Percentiles rank a stretch among this genome's conserved stretches.
These are phyloP conservation scores for Holothuria scabra DNA, from an alignment of 53 echinoderm and acorn worm genomes.

Conservation along the genomic window DNA sequence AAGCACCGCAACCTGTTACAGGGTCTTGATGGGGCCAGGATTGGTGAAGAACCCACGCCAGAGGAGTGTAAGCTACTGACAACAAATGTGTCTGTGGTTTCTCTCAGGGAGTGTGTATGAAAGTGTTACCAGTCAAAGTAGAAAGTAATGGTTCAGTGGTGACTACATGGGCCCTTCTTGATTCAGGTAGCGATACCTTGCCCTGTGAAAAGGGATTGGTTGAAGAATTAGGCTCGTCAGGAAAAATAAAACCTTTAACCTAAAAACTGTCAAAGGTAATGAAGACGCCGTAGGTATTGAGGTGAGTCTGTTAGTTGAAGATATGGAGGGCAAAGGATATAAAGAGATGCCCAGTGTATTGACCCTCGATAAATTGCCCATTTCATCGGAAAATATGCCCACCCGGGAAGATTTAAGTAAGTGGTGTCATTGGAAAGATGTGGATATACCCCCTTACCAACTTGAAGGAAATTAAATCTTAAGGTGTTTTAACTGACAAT, in stretches of 20 bases:
- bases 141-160: slow-evolving; percentile 8
- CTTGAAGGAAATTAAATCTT: slow-evolving; percentile 1
- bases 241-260: slow-evolving; percentile 21
- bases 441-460: too few species aligned
- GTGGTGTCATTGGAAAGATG: too few species aligned
- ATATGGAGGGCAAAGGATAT: too few species aligned
- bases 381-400: slow-evolving; percentile 41
- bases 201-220: slow-evolving; percentile 53
- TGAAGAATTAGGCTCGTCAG: slow-evolving; percentile 31
- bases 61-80: too few species aligned
- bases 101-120: too few species aligned
- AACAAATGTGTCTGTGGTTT: too few species aligned
- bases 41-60: neutral
- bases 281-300: neutral
- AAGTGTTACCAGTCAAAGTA: slow-evolving; percentile 14
- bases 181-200: slow-evolving; percentile 54
- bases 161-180: slow-evolving; percentile 63
- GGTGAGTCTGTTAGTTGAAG: neutral
- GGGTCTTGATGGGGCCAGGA: too few species aligned
- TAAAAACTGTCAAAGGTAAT: slow-evolving; percentile 9
- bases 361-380: slow-evolving; percentile 53
- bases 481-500: slow-evolving; percentile 43
- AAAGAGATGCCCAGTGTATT: too few species aligned
- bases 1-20: too few species aligned
- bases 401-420: too few species aligned